phyloP scores from a whole-genome alignment of 2,113 vertebrate species.

The Pholis gunnellus region DNA sequence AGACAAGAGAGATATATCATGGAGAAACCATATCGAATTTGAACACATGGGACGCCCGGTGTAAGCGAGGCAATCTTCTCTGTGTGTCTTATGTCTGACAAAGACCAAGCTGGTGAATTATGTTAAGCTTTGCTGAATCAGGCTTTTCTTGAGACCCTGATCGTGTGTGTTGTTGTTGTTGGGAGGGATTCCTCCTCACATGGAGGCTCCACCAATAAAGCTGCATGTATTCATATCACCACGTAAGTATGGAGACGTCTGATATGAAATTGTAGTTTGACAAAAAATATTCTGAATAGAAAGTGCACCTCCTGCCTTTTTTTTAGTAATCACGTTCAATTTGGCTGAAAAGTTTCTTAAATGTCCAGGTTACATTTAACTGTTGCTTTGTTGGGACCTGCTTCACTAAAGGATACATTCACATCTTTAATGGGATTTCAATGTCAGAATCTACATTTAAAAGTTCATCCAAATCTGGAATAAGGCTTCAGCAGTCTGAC shows the following conservation, averaged over 20 bases:
- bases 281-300: not conserved
- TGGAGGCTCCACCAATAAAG: conserved; percentile 11
- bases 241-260: not conserved
- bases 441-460: conserved; percentile 2
- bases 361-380: not conserved
- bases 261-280: not conserved
- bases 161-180: conserved; percentile 21
- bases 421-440: conserved; percentile 10
- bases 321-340: not conserved
- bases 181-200: conserved; percentile 34
- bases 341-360: not conserved
- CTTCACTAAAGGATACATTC: not conserved
- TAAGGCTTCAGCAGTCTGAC: not conserved
- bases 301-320: not conserved
- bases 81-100: conserved; percentile 52
- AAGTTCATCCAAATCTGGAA: conserved; percentile 1
- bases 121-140: conserved; percentile 75
- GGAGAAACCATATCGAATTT: conserved; percentile 72
- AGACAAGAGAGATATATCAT: conserved; percentile 79
- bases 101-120: conserved; percentile 66
- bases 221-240: not conserved
- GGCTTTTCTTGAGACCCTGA: conserved; percentile 40
- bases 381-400: not conserved
- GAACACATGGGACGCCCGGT: conserved; percentile 64
- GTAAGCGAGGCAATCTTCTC: conserved; percentile 63